Evolutionary conservation across 2,888 invertebrate genomes (phyloP).

Genomic region (Tineola bisselliella): DNA sequence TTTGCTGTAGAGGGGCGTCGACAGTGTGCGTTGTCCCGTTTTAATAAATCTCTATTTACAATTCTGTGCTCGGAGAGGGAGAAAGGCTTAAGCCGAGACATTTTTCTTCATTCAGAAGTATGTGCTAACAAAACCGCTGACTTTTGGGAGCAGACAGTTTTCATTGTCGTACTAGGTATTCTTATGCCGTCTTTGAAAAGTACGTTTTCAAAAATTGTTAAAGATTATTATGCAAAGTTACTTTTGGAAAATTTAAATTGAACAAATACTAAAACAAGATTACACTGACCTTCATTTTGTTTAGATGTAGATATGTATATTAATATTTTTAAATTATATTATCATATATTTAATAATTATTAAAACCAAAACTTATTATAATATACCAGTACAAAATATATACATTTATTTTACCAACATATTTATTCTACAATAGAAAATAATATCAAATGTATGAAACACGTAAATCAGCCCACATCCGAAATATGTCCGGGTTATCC

Average conservation of each 20-base stretch:
- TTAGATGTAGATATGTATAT: no score
- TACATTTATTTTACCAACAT: no score
- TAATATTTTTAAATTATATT: no score
- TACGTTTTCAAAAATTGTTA: background rate
- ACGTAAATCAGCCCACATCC: background rate
- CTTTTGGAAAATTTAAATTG: background rate
- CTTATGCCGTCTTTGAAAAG: slow-evolving; percentile 4
- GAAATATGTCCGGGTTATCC: background rate
- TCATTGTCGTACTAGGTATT: slow-evolving; percentile 6
- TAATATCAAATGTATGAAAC: background rate
- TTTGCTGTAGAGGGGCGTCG: slow-evolving; percentile 21
- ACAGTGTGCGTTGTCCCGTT: slow-evolving; percentile 49
- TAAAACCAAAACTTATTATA: no score
- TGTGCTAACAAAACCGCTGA: slow-evolving; percentile 13
- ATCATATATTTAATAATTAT: no score
- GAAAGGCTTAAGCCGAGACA: slow-evolving; percentile 62
- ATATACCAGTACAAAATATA: no score
- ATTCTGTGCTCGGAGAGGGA: slow-evolving; percentile 39
- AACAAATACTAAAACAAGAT: background rate
- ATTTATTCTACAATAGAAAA: background rate
- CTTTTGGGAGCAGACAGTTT: slow-evolving; percentile 9
- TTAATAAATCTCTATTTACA: slow-evolving; percentile 66
- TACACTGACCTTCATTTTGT: no score
- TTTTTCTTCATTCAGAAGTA: slow-evolving; percentile 56
- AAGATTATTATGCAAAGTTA: background rate